Base-by-base conservation (phyloP, 2,797 vertebrate species). In the Lepus oiostolus region DNA sequence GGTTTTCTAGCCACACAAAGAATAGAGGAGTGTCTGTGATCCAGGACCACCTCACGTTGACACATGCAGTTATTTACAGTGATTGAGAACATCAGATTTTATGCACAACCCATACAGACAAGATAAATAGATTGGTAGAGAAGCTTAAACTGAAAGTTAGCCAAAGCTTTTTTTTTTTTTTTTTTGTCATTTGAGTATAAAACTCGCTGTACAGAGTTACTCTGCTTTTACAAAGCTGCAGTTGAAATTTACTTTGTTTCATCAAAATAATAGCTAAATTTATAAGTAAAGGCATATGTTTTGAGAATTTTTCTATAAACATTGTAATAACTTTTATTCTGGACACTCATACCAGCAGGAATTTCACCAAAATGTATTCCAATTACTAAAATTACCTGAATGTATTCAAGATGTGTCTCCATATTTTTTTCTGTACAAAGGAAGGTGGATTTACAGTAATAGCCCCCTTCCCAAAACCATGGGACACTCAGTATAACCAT, bases 361-460 rank as follows among this genome's bases (percentile, higher is more conserved):
- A 96, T 98, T 97, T 96, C 80, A 93, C 52, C 65, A 9, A 96
- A 95, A 60, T 65, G 21, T 16, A 96, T 91, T 94, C 71, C 97
- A 95, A 98, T 98, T 98, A 94, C 93, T 97, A 96, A 97, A 97
- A 97, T 97, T 98, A 98, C 96, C 96, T 95, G 97, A 98, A 97
- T 97, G 89, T 97, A 97, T 97, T 97, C 97, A 98, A 96, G 96
- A 98, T 98, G 95, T 96, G 60, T 95, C 93, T 97, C 52, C 50
- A 72, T 96, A 70, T 75, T 97, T 94, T 94, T 97, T 90, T 92
- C 70, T 81, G 47, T 95, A 90, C 95, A 93, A 80, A 85, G 80
- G 76, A 87, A 96, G 93, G 95, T 93, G 68, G 85, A 95, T 97
- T 97, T 97, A 90, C 72, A 94, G 16, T 97, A 96, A 97, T 92